A percentile compares a stretch with the other conserved stretches of the same genome.
phyloP scores from a whole-genome alignment of 2,797 vertebrate genomes.

The Phataginus tricuspis region DNA sequence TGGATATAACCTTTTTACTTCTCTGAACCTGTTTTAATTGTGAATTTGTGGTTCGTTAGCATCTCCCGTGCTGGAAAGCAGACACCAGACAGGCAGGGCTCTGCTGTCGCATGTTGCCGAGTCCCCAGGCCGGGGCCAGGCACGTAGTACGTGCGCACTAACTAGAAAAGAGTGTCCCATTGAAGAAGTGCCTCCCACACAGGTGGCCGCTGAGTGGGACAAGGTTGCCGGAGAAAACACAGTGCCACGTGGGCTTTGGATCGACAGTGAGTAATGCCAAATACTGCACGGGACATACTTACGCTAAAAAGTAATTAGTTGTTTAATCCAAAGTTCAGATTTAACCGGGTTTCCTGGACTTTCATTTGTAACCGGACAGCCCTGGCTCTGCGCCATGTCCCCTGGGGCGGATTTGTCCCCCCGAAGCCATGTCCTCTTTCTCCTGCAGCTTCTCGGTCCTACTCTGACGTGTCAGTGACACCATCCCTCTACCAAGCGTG shows the following conservation, averaged over 20 bases:
- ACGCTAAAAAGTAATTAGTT: not conserved
- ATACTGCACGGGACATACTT: not conserved
- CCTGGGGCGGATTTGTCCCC: too few species aligned
- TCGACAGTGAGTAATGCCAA: not conserved
- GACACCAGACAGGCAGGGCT: accelerated
- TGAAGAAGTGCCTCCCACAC: not conserved
- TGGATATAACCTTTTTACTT: not conserved
- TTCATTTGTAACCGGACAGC: too few species aligned
- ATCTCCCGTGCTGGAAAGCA: not conserved
- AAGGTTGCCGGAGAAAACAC: not conserved
- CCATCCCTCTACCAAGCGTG: too few species aligned
- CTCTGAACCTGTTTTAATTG: too few species aligned
- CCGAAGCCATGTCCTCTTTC: not conserved
- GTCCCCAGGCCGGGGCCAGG: not conserved
- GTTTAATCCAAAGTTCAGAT: not conserved
- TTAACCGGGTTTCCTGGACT: too few species aligned
- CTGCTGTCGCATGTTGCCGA: too few species aligned
- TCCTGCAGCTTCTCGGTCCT: not conserved
- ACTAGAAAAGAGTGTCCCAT: accelerated
- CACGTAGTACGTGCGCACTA: accelerated
- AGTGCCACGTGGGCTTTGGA: not conserved
- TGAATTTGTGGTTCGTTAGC: too few species aligned
- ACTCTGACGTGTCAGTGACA: not conserved
- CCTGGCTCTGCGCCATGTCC: too few species aligned
- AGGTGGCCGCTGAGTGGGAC: not conserved